A percentile compares a stretch with the other conserved stretches of the same genome.
Conservation (phyloP, 1,140 invertebrate genomes). For the Pseudomyrmex cubaensis region DNA sequence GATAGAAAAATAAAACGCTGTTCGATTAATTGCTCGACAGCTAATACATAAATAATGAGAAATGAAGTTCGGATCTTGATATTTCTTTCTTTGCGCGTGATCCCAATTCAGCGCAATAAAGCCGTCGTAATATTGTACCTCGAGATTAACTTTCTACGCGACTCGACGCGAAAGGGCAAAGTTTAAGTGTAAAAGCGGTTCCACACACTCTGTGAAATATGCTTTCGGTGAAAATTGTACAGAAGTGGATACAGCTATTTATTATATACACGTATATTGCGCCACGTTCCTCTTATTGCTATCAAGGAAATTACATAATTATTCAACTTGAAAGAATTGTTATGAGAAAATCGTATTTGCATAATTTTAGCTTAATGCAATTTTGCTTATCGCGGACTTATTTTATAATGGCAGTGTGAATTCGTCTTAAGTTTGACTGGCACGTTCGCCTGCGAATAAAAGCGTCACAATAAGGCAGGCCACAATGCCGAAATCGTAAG, state of each 20-base stretch:
- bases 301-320: no score
- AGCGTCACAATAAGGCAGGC: slow-evolving; percentile 29
- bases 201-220: slow-evolving; percentile 8
- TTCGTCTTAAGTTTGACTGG: slow-evolving; percentile 4
- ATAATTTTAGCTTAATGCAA: not conserved
- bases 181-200: slow-evolving; percentile 46
- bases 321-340: no score
- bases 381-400: not conserved
- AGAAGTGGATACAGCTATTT: not conserved
- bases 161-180: slow-evolving; percentile 46
- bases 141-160: slow-evolving; percentile 41
- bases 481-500: slow-evolving; percentile 40
- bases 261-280: not conserved
- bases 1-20: not conserved
- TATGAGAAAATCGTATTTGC: not conserved
- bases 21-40: slow-evolving; percentile 55
- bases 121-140: slow-evolving; percentile 41
- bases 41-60: slow-evolving; percentile 59
- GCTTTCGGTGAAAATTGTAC: not conserved
- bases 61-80: slow-evolving; percentile 32
- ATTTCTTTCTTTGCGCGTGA: slow-evolving; percentile 4
- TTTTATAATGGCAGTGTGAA: not conserved
- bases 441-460: slow-evolving; percentile 33
- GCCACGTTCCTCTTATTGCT: not conserved
- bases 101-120: slow-evolving; percentile 37